Evolutionary conservation across 53 echinoderm and acorn worm species (phyloP), one percentile per base, ranked within the genome.

Genomic region (Holothuria leucospilota): DNA sequence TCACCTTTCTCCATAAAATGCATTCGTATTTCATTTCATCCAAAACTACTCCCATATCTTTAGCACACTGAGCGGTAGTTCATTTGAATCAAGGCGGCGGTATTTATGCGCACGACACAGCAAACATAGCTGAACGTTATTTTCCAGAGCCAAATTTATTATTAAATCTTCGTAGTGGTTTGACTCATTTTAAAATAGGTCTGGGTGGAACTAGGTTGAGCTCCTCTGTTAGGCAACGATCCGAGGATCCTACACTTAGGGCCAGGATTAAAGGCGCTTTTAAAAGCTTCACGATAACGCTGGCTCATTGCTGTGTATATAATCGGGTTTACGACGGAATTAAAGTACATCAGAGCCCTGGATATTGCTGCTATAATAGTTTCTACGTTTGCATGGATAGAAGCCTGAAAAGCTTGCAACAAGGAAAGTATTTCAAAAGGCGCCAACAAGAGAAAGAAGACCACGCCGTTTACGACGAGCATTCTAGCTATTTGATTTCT

Each of bases 251-350:
- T 52, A 27, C 77, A 63, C 40, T 69, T 62, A 0, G 79, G 78
- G 24, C 49, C 87, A 9, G 91, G 93, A 26, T 86, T 85, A 63
- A 96, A 92, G 9, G 96, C 96, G 24, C 86, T 78, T 85, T 92
- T 90, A 30, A 98, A 98, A 8, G 98, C 98, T 52, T 95, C 90
- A 38, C 92, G 69, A 84, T 98, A 98, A 15, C 95, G 87, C 14
- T 88, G 91, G 60, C 98, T 95, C 84, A 98, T 88, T 29, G 91
- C 91, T 9, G 93, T 98, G 88, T 95, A 98, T 18, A 98, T 95
- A 30, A 98, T 88, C 7, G 95, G 95, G 77, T 98, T 98, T 12
- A 93, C 91, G 21, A 92, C 92, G 25, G 95, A 93, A 79, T 98
- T 98, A 26, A 98, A 79, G 71, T 98, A 98, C 51, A 93, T 90